Evolutionary conservation across 2,113 vertebrate species (phyloP), one percentile per base, ranked within the genome.

Genomic region (Scalopus aquaticus): DNA sequence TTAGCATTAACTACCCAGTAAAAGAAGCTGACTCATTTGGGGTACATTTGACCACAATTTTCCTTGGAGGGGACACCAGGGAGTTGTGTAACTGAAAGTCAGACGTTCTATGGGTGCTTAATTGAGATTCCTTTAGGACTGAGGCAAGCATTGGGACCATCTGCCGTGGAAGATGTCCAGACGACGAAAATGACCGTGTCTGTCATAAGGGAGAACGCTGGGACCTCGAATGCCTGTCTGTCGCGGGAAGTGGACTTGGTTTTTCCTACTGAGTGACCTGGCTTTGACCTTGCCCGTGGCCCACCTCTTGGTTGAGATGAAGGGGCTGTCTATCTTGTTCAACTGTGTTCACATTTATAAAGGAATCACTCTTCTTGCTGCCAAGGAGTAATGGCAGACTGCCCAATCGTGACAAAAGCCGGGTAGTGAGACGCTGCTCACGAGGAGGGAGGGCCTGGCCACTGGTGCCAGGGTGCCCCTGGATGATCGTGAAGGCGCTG

Each of bases 1-100:
- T 35, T 70, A 20, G 0, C 35, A 39, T 81, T 94, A 84, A 82
- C 51, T 76, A 42, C 77, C 37, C 46, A 69, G 0, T 64, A 62
- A 86, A 95, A 88, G 84, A 93, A 93, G 95, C 35, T 69, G 84
- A 37, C 90, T 95, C 77, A 74, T 62, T 62, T 22, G 1, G 60
- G 54, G 44, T 88, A 22, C 64, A 28, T 85, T 84, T 93, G 77
- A 58, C 79, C 46, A 9, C 76, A 77, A 3, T 95, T 94, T 93
- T 87, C 72, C 54, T 72, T 94, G 74, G 84, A 92, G 56, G 49
- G 93, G 64, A 26, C 79, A 87, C 30, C 58, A 65, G 51, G 92
- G 84, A 80, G 76, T 95, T 92, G 84, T 24, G 9, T 67, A 62
- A 60, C 35, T 46, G 81, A 58, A 81, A 89, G 65, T 70, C 67